These are phyloP conservation scores for Apostichopus leukothele DNA, from an alignment of 53 echinoderm and acorn worm genomes.

Conservation along the genomic window DNA sequence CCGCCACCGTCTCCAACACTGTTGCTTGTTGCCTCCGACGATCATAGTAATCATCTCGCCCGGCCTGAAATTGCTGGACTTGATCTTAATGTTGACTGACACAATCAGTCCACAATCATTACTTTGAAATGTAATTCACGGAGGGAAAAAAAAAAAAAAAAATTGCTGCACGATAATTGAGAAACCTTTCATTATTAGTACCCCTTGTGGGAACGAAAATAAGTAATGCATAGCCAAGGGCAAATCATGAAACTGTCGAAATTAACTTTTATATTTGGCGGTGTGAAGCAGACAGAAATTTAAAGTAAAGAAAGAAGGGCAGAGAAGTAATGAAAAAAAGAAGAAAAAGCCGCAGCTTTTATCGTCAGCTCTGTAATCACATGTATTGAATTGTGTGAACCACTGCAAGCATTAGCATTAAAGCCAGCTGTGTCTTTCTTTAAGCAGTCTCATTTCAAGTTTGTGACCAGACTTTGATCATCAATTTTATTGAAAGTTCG, in stretches of 20 bases:
- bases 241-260: constrained; percentile 30
- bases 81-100: constrained; percentile 20
- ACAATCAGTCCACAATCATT: constrained; percentile 36
- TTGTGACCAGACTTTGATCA: constrained; percentile 24
- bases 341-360: too few relatives aligned
- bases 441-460: constrained; percentile 7
- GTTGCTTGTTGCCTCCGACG: not conserved
- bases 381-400: constrained; percentile 35
- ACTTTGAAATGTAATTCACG: constrained; percentile 35
- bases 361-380: constrained; percentile 6
- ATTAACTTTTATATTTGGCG: constrained; percentile 33
- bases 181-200: constrained; percentile 20
- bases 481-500: constrained; percentile 29
- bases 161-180: not conserved
- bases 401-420: constrained; percentile 36
- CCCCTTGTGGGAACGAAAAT: not conserved
- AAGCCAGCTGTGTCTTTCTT: constrained; percentile 18
- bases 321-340: too few relatives aligned
- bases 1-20: not conserved
- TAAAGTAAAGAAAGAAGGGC: too few relatives aligned
- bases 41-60: not conserved
- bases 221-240: constrained; percentile 45
- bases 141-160: not conserved
- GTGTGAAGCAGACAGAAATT: not conserved
- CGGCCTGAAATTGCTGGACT: constrained; percentile 14